These are phyloP conservation scores for Drosophila tripunctata DNA, from an alignment of 2,888 invertebrate genomes.

Conservation along the genomic window DNA sequence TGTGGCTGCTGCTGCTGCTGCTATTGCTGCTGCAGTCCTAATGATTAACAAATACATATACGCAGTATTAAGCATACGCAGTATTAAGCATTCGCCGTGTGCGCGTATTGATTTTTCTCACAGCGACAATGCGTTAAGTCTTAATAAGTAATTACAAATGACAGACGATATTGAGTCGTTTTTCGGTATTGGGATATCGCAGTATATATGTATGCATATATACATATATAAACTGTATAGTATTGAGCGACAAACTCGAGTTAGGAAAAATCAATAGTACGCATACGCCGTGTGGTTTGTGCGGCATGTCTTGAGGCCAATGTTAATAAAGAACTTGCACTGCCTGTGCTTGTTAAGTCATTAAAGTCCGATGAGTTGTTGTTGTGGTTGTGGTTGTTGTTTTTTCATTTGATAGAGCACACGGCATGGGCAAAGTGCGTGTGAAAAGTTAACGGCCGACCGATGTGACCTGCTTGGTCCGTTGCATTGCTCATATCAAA, in stretches of 20 bases:
- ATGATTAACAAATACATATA: conserved; percentile 71
- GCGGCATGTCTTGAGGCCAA: conserved; percentile 32
- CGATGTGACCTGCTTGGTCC: conserved; percentile 9
- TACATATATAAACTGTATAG: background rate
- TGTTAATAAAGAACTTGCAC: conserved; percentile 46
- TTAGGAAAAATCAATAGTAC: conserved; percentile 59
- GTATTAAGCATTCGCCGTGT: conserved; percentile 51
- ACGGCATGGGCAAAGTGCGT: conserved; percentile 42
- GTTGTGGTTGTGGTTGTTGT: conserved; percentile 13
- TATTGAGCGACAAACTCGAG: conserved; percentile 39
- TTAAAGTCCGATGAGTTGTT: conserved; percentile 35
- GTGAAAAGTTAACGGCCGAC: conserved; percentile 37
- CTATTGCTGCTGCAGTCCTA: conserved; percentile 61
- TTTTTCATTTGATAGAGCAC: conserved; percentile 51
- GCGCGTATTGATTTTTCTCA: conserved; percentile 60
- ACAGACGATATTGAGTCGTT: conserved; percentile 53
- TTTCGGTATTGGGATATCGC: conserved; percentile 12
- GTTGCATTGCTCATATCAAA: conserved; percentile 62
- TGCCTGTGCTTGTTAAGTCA: conserved; percentile 46
- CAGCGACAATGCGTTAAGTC: conserved; percentile 46
- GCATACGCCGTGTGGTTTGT: conserved; percentile 32
- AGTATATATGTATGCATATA: background rate
- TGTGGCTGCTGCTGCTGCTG: no score
- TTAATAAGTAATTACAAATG: conserved; percentile 59
- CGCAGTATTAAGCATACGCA: conserved; percentile 44